Conservation (phyloP, 2,888 invertebrate species). For the Drosophila monieri region DNA sequence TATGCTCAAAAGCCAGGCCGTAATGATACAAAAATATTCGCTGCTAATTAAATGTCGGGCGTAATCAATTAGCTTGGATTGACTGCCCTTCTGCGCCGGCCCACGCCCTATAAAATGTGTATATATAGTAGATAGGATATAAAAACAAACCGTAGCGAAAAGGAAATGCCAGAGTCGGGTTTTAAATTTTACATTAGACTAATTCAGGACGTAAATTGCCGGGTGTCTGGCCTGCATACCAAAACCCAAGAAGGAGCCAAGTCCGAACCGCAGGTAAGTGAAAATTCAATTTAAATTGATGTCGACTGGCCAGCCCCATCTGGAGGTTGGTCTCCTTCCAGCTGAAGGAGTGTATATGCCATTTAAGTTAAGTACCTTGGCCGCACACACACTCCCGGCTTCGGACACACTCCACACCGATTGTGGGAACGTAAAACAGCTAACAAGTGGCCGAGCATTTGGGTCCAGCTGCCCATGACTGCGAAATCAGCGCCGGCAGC, state of each 20-base stretch:
- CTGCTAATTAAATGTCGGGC: constrained; percentile 69
- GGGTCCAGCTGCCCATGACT: constrained; percentile 70
- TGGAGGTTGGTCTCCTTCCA: constrained; percentile 8
- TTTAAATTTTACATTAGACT: constrained; percentile 78
- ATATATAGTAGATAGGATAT: neutral
- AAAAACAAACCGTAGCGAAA: constrained; percentile 3
- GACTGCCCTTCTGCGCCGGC: neutral
- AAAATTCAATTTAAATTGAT: constrained; percentile 82
- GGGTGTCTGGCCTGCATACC: constrained; percentile 66
- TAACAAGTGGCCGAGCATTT: constrained; percentile 74
- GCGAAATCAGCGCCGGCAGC: constrained; percentile 69
- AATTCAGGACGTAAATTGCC: constrained; percentile 80
- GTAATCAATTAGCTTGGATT: constrained; percentile 66
- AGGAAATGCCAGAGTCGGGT: constrained; percentile 34
- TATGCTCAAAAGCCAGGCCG: constrained; percentile 46
- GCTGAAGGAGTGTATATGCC: constrained; percentile 60
- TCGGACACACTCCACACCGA: constrained; percentile 14
- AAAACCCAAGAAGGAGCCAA: constrained; percentile 32
- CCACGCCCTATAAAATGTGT: neutral
- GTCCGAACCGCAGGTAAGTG: constrained; percentile 57
- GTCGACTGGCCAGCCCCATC: constrained; percentile 57
- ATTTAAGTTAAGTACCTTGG: constrained; percentile 78
- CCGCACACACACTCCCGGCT: constrained; percentile 27
- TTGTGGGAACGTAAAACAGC: constrained; percentile 74
- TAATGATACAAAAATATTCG: constrained; percentile 40